phyloP scores from a whole-genome alignment of 2,113 vertebrate genomes.

The Pelobates fuscus region DNA sequence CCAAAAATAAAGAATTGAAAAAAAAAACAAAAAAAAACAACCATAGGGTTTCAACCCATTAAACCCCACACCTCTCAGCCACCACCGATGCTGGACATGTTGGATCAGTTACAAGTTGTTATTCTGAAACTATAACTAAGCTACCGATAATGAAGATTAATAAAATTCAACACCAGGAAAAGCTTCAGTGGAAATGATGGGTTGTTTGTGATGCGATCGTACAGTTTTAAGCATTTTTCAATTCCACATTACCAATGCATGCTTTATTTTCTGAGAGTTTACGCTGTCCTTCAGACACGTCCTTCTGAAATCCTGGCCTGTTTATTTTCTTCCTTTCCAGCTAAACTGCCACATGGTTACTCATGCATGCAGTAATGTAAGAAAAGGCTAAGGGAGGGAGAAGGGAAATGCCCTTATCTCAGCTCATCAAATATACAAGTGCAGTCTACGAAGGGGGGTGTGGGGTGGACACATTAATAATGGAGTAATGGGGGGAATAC shows the following conservation, averaged over 20 bases:
- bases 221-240: no score
- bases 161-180: no score
- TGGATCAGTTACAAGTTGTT: no score
- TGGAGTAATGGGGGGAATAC: conserved; percentile 53
- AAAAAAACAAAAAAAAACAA: no score
- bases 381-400: conserved; percentile 50
- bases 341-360: conserved; percentile 48
- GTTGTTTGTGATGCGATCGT: no score
- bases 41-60: no score
- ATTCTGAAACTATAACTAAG: no score
- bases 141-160: no score
- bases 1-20: no score
- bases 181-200: no score
- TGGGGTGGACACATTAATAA: conserved; percentile 61
- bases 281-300: conserved; percentile 31
- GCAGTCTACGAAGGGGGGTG: conserved; percentile 51
- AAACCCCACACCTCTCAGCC: no score
- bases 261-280: not conserved
- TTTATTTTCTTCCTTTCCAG: not conserved
- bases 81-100: no score
- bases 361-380: conserved; percentile 57
- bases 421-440: conserved; percentile 67
- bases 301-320: conserved; percentile 33
- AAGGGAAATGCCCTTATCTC: conserved; percentile 58
- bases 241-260: not conserved